phyloP scores from a whole-genome alignment of 2,797 vertebrate genomes.

The Pteropus rufus region DNA sequence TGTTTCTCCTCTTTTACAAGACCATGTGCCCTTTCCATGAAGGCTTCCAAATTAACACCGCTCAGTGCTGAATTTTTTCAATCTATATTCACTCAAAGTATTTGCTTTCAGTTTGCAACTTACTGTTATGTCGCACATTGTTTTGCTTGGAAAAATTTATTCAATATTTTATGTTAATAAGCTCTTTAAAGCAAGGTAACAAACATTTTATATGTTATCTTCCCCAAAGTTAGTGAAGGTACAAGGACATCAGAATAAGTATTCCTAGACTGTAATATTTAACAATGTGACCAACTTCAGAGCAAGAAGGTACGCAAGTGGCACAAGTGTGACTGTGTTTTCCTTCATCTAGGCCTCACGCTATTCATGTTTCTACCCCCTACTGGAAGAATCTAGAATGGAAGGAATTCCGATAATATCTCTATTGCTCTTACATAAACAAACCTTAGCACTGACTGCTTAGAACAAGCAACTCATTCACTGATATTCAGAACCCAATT shows the following conservation, averaged over 20 bases:
- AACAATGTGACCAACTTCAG: neutral
- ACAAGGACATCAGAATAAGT: neutral
- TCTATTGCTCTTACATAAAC: neutral
- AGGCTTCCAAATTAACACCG: neutral
- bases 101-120: neutral
- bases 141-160: neutral
- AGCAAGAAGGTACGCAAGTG: neutral
- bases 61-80: neutral
- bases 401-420: neutral
- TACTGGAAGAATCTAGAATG: conserved; percentile 13
- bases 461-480: conserved; percentile 70
- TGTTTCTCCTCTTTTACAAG: neutral
- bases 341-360: neutral
- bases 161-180: conserved; percentile 4
- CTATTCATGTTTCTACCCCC: neutral
- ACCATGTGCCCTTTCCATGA: neutral
- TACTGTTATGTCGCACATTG: neutral
- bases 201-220: neutral
- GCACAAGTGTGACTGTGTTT: neutral
- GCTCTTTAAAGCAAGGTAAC: neutral
- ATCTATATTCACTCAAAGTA: neutral
- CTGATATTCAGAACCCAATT: conserved; percentile 69
- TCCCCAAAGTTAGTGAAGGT: neutral
- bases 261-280: neutral
- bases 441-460: conserved; percentile 27